phyloP scores from a whole-genome alignment of 2,797 vertebrate genomes.

The Passerculus sandwichensis region DNA sequence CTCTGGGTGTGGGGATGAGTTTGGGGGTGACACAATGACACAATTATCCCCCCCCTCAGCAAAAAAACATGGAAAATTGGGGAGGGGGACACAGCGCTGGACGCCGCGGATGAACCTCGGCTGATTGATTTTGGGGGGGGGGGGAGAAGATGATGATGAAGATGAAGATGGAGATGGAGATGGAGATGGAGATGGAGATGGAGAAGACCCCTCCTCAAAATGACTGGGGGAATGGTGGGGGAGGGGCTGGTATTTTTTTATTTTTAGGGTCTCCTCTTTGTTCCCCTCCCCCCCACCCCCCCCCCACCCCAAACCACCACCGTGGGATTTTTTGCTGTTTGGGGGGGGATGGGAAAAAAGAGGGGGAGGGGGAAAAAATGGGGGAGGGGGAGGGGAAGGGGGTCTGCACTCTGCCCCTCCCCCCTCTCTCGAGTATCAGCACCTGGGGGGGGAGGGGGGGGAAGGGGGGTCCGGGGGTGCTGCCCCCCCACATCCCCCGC shows the following conservation, averaged over 20 bases:
- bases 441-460: neutral
- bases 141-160: too few species aligned
- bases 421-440: neutral
- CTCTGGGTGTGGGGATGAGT: too few species aligned
- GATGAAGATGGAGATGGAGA: too few species aligned
- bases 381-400: too few species aligned
- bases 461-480: neutral
- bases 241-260: neutral
- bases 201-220: neutral
- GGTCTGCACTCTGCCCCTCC: neutral
- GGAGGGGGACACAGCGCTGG: neutral
- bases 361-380: too few species aligned
- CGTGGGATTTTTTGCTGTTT: neutral
- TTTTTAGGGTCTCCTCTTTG: too few species aligned
- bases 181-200: neutral
- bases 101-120: neutral
- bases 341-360: too few species aligned
- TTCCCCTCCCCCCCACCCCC: too few species aligned
- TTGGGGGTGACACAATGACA: too few species aligned
- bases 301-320: too few species aligned
- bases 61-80: neutral
- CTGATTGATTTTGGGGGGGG: neutral
- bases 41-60: too few species aligned
- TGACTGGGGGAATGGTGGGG: neutral
- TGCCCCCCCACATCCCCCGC: neutral